These are phyloP conservation scores for Drosophila simulans DNA, from an alignment of 1,140 invertebrate species.

Conservation along the genomic window DNA sequence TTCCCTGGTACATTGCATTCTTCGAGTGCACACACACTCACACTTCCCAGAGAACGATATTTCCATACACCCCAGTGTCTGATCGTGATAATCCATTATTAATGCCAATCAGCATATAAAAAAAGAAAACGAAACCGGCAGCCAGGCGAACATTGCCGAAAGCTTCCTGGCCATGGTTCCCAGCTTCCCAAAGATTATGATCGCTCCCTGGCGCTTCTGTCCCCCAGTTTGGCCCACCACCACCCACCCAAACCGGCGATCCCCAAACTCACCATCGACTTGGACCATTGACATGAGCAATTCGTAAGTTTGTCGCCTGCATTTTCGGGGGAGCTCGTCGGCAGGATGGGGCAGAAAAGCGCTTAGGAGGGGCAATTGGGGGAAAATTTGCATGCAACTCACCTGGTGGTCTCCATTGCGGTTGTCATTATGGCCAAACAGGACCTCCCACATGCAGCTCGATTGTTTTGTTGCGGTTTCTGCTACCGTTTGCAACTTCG, in stretches of 20 bases:
- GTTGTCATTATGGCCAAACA: conserved; percentile 76
- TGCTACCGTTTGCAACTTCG: conserved; percentile 76
- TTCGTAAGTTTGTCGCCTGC: conserved; percentile 84
- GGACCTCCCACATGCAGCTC: conserved; percentile 80
- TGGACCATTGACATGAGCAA: conserved; percentile 74
- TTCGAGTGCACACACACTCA: conserved; percentile 30
- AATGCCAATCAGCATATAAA: conserved; percentile 84
- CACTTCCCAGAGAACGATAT: conserved; percentile 59
- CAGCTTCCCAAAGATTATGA: conserved; percentile 66
- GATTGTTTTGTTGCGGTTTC: conserved; percentile 79
- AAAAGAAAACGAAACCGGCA: conserved; percentile 46
- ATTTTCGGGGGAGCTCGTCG: conserved; percentile 22
- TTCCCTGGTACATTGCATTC: background rate
- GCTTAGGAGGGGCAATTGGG: background rate
- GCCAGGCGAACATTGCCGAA: conserved; percentile 41
- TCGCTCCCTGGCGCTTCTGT: conserved; percentile 69
- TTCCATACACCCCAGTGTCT: conserved; percentile 66
- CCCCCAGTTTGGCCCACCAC: conserved; percentile 7
- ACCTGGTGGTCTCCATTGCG: conserved; percentile 73
- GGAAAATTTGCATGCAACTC: conserved; percentile 72
- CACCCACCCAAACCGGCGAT: conserved; percentile 17
- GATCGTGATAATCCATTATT: conserved; percentile 85
- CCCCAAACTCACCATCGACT: conserved; percentile 8
- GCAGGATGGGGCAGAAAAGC: background rate
- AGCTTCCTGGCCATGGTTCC: conserved; percentile 46